phyloP scores from a whole-genome alignment of 2,888 invertebrate genomes.

The Auanema freiburgensis region DNA sequence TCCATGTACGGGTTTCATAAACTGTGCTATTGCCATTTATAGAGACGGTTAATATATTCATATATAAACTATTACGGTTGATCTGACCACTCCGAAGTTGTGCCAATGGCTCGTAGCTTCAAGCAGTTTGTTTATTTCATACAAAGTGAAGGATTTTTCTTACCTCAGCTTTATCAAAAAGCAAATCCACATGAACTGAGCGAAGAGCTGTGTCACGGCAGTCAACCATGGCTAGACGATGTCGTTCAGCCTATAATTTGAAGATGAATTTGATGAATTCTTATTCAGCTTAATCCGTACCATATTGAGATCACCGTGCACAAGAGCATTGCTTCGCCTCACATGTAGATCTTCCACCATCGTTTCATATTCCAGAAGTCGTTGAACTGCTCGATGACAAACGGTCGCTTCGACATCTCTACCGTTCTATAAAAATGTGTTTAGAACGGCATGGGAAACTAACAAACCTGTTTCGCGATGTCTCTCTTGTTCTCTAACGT shows the following conservation, averaged over 20 bases:
- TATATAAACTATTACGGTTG: slow-evolving; percentile 2
- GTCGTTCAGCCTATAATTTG: slow-evolving; percentile 46
- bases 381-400: slow-evolving; percentile 48
- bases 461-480: slow-evolving; percentile 27
- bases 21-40: too few species aligned
- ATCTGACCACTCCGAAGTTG: slow-evolving; percentile 37
- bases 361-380: slow-evolving; percentile 52
- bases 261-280: neutral
- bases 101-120: slow-evolving; percentile 37
- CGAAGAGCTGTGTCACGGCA: slow-evolving; percentile 57
- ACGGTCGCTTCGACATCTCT: slow-evolving; percentile 47
- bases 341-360: slow-evolving; percentile 41
- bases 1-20: too few species aligned
- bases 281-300: slow-evolving; percentile 13
- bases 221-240: slow-evolving; percentile 47
- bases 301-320: slow-evolving; percentile 28
- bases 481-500: slow-evolving; percentile 44
- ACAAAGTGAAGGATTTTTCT: neutral
- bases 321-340: slow-evolving; percentile 40
- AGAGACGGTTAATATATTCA: too few species aligned
- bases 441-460: neutral
- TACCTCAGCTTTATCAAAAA: slow-evolving; percentile 45
- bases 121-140: slow-evolving; percentile 2
- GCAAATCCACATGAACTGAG: slow-evolving; percentile 49
- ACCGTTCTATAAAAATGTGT: slow-evolving; percentile 23